Conservation (phyloP, 2,888 invertebrate species). For the Nymphalis urticae region DNA sequence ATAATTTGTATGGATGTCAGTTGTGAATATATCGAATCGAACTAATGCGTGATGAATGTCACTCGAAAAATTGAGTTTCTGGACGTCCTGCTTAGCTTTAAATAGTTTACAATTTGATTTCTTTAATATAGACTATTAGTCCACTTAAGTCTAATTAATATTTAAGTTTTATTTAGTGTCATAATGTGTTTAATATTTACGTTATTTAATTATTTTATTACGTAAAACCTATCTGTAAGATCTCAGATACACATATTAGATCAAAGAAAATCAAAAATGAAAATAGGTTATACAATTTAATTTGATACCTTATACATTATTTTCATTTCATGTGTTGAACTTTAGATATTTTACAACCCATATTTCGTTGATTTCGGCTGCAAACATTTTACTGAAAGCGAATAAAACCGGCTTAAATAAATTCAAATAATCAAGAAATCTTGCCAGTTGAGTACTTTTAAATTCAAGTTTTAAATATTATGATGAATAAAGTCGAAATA, state of each 20-base stretch:
- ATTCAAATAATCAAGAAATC: neutral
- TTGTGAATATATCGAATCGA: constrained; percentile 52
- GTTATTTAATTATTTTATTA: constrained; percentile 17
- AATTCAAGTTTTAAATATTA: constrained; percentile 2
- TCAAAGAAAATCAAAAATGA: constrained; percentile 31
- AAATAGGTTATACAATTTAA: constrained; percentile 21
- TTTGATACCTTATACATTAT: constrained; percentile 20
- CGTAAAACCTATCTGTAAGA: constrained; percentile 33
- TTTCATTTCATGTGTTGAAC: constrained; percentile 20
- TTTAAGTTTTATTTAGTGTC: constrained; percentile 41
- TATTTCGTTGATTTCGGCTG: constrained; percentile 21
- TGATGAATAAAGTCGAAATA: neutral
- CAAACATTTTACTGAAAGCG: constrained; percentile 7
- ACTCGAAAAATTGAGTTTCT: constrained; percentile 57
- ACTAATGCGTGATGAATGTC: constrained; percentile 50
- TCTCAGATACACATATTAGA: constrained; percentile 33
- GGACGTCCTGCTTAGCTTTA: constrained; percentile 78
- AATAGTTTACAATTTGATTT: constrained; percentile 62
- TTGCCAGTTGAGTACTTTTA: constrained; percentile 4
- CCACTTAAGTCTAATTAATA: constrained; percentile 43
- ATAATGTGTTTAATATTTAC: constrained; percentile 33
- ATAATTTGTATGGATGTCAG: constrained; percentile 58
- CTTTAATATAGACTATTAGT: constrained; percentile 42
- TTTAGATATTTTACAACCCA: constrained; percentile 14
- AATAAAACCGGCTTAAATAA: neutral